Conservation (phyloP, 2,797 vertebrate genomes). For the Sebastiscus tertius region DNA sequence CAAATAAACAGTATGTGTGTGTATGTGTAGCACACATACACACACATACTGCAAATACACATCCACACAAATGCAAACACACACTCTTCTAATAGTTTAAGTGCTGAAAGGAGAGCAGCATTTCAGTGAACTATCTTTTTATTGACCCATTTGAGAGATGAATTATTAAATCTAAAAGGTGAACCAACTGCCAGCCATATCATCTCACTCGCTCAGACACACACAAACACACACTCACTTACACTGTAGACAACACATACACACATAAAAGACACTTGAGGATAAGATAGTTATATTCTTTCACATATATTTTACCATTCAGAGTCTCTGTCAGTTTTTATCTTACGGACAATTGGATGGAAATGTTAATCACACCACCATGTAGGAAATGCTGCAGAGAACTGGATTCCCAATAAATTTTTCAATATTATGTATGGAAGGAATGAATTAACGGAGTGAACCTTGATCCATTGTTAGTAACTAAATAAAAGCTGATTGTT, state of each 20-base stretch:
- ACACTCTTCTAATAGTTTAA: conserved; percentile 37
- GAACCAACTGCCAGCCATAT: conserved; percentile 27
- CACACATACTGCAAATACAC: neutral
- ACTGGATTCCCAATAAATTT: neutral
- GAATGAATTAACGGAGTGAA: neutral
- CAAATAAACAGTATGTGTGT: neutral
- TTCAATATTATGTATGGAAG: neutral
- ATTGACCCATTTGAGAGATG: conserved; percentile 61
- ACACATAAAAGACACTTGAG: neutral
- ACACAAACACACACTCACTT: neutral
- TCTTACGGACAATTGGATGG: neutral
- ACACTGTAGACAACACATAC: neutral
- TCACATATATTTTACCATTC: neutral
- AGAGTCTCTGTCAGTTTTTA: neutral
- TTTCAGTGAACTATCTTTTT: conserved; percentile 47
- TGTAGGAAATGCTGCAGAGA: neutral
- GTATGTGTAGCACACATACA: neutral
- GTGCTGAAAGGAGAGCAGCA: conserved; percentile 39
- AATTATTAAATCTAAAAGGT: conserved; percentile 58
- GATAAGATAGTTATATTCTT: neutral
- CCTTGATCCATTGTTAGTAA: neutral
- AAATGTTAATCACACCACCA: neutral
- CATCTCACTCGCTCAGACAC: neutral
- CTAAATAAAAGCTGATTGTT: neutral
- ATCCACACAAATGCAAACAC: neutral